A percentile compares a stretch with the other conserved stretches of the same genome.
These are phyloP conservation scores for Podotricha telesiphe DNA, from an alignment of 2,888 invertebrate genomes.

Conservation along the genomic window DNA sequence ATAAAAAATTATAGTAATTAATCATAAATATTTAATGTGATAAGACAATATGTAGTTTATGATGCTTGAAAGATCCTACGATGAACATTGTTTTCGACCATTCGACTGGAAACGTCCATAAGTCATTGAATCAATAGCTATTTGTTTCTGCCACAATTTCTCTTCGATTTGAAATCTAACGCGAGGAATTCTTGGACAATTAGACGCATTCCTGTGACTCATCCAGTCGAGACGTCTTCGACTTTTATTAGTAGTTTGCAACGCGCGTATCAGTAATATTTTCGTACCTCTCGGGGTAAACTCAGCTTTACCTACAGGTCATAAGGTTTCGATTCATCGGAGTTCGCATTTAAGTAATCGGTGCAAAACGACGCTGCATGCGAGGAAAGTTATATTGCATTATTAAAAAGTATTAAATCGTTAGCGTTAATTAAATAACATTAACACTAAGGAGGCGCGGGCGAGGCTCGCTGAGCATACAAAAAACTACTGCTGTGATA, in stretches of 20 bases:
- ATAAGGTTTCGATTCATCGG: slow-evolving; percentile 51
- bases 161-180: slow-evolving; percentile 72
- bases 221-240: slow-evolving; percentile 73
- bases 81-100: slow-evolving; percentile 11
- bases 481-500: slow-evolving; percentile 46
- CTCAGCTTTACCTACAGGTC: slow-evolving; percentile 52
- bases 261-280: slow-evolving; percentile 65
- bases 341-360: slow-evolving; percentile 24
- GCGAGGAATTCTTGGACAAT: slow-evolving; percentile 69
- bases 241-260: slow-evolving; percentile 73
- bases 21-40: not conserved
- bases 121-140: slow-evolving; percentile 9
- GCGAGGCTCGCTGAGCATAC: slow-evolving; percentile 52
- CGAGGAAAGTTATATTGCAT: slow-evolving; percentile 54
- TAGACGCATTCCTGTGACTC: slow-evolving; percentile 78
- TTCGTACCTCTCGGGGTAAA: slow-evolving; percentile 57
- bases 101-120: not conserved
- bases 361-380: slow-evolving; percentile 32
- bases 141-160: slow-evolving; percentile 50
- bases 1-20: not conserved
- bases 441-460: slow-evolving; percentile 55
- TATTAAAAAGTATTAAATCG: slow-evolving; percentile 62
- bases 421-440: slow-evolving; percentile 58
- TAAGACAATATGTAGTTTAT: not conserved
- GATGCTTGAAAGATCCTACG: not conserved